Evolutionary conservation across 2,888 invertebrate species (phyloP).

Genomic region (Cotesia congregata): DNA sequence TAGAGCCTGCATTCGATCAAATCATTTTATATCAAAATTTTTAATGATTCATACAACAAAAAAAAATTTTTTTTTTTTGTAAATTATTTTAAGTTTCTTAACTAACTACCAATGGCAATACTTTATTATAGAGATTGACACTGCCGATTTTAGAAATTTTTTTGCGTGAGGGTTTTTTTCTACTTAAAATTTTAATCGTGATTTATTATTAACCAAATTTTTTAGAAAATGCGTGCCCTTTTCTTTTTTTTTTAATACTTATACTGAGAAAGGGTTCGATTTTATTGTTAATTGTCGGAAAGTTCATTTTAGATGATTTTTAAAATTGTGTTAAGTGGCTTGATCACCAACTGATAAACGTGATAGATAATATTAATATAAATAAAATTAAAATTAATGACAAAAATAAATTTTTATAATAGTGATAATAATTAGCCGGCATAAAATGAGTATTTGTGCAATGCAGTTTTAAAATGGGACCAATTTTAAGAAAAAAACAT

Average conservation of each 20-base stretch:
- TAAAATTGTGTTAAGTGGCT: constrained; percentile 26
- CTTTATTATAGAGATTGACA: neutral
- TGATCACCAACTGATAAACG: constrained; percentile 26
- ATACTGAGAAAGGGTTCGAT: constrained; percentile 8
- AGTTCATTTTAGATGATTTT: constrained; percentile 26
- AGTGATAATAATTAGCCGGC: constrained; percentile 3
- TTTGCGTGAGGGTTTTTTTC: neutral
- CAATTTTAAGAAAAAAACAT: constrained; percentile 35
- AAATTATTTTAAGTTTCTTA: neutral
- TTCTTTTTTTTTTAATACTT: neutral
- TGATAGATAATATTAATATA: neutral
- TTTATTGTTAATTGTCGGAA: constrained; percentile 21
- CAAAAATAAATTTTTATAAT: neutral
- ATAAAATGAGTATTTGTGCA: neutral
- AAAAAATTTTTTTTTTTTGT: neutral
- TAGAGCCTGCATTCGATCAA: neutral
- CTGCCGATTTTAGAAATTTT: neutral
- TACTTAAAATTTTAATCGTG: constrained; percentile 10
- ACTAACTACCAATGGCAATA: neutral
- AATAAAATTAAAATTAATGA: neutral
- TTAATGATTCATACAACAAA: neutral
- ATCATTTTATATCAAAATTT: neutral
- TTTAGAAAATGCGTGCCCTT: neutral
- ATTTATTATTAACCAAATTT: constrained; percentile 10
- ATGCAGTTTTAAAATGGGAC: constrained; percentile 30